Base-by-base conservation (phyloP, 2,888 invertebrate genomes). In the Pollenia amentaria region DNA sequence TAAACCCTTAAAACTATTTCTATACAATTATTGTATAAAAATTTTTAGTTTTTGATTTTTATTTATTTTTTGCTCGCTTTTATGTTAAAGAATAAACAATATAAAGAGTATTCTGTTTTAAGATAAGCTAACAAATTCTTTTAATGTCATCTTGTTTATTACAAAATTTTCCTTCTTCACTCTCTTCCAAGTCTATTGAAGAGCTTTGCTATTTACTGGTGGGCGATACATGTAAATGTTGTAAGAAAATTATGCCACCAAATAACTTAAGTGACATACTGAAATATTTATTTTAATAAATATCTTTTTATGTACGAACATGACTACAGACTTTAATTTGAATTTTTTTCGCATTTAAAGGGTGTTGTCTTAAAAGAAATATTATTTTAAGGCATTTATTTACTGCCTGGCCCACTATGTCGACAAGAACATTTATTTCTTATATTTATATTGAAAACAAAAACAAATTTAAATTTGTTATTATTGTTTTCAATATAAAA, bases 281-380 rank as follows among this genome's bases (percentile, higher is more conserved):
- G 51, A 3, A n/a, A 60, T 14, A 77, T 62, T 48, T 70, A 79
- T 62, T 79, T 69, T 21, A 42, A 79, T 57, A 42, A 72, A 72
- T 72, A 44, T 60, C 57, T 18, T 9, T 3, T 38, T 21, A 76
- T 42, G n/a, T 18, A 21, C 7, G n/a, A 40, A 10, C 18, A 55
- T 72, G 70, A 55, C 42, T 51, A 16, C 14, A 53, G 9, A 18
- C 1, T 29, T 1, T 29, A 29, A 29, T 29, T 29, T 29, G 29
- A 29, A 29, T 6, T 29, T 2, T 29, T 4, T 29, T 29, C 29
- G 29, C 29, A 29, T 6, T 29, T 29, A 29, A 29, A 29, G 29
- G 29, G 29, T 29, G 29, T 0, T 29, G 29, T 3, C 29, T 29
- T 29, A 29, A 29, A 29, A 29, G 6, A 6, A 29, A 29, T 29